Evolutionary conservation across 2,113 vertebrate genomes (phyloP).

Genomic region (Tenebrosternarchus preto): DNA sequence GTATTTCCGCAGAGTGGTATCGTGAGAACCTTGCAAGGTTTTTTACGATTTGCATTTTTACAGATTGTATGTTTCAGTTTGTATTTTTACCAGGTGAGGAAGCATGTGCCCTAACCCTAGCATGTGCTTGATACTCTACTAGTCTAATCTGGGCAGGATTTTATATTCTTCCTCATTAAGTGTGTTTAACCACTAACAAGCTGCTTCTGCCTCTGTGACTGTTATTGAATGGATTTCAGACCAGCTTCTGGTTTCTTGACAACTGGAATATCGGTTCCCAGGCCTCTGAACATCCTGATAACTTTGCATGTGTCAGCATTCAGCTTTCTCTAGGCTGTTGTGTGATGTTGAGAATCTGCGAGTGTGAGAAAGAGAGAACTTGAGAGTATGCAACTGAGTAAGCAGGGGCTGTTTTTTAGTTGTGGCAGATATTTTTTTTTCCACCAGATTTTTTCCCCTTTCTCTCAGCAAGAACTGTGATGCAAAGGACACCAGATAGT

Average conservation of each 20-base stretch:
- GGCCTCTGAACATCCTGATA: constrained; percentile 32
- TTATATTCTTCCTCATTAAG: background rate
- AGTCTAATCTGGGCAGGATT: background rate
- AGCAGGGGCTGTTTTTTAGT: constrained; percentile 57
- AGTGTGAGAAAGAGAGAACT: constrained; percentile 58
- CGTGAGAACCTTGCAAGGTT: constrained; percentile 44
- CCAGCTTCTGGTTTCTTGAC: background rate
- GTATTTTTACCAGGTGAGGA: background rate
- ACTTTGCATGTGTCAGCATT: constrained; percentile 51
- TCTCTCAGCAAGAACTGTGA: constrained; percentile 48
- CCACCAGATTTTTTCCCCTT: constrained; percentile 34
- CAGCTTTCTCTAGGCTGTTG: constrained; percentile 39
- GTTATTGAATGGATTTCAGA: background rate
- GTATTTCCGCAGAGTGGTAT: constrained; percentile 14
- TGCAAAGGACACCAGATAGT: constrained; percentile 50
- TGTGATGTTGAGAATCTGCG: constrained; percentile 44
- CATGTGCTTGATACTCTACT: background rate
- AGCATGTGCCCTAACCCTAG: background rate
- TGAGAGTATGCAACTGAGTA: constrained; percentile 55
- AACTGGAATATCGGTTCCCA: constrained; percentile 37
- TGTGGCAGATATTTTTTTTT: constrained; percentile 55
- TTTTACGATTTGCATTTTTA: background rate
- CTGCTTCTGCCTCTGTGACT: background rate
- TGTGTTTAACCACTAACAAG: background rate
- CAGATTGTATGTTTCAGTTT: no score